Evolutionary conservation across 2,113 vertebrate species (phyloP).

Genomic region (Myiopsitta monachus): DNA sequence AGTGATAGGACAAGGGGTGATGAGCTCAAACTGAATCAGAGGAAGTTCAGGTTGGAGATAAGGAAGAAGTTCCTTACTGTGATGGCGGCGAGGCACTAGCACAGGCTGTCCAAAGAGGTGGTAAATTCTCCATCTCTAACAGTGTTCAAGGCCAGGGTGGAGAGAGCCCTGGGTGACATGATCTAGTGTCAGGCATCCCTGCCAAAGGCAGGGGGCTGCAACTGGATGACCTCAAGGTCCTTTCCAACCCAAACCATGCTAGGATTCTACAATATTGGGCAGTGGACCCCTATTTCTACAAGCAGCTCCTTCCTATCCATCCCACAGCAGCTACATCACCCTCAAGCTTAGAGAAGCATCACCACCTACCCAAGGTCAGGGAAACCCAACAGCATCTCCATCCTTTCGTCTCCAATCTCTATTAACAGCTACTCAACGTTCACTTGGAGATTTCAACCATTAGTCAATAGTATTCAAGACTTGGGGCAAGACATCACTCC

Average conservation of each 20-base stretch:
- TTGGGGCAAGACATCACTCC: rapidly evolving
- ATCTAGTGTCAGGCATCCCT: background rate
- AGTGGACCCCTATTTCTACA: rapidly evolving
- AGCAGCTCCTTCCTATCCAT: background rate
- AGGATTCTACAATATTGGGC: background rate
- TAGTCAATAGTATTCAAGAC: background rate
- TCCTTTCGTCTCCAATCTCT: background rate
- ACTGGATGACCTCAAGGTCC: background rate
- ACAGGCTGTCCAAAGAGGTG: background rate
- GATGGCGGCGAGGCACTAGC: background rate
- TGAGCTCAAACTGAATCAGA: background rate
- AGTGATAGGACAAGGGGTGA: background rate
- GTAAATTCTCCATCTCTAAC: background rate
- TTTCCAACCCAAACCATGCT: background rate
- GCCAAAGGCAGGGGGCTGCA: background rate
- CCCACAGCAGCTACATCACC: rapidly evolving
- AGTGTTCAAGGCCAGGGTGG: background rate
- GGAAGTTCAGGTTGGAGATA: background rate
- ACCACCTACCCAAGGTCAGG: background rate
- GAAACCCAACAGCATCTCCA: background rate
- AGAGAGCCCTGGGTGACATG: background rate
- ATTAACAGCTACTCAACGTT: background rate
- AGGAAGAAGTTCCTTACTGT: background rate
- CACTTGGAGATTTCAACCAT: background rate
- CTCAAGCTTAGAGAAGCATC: background rate